Evolutionary conservation across 1,140 invertebrate genomes (phyloP), one percentile per base, ranked within the genome.

Genomic region (Tyrophagus putrescentiae): DNA sequence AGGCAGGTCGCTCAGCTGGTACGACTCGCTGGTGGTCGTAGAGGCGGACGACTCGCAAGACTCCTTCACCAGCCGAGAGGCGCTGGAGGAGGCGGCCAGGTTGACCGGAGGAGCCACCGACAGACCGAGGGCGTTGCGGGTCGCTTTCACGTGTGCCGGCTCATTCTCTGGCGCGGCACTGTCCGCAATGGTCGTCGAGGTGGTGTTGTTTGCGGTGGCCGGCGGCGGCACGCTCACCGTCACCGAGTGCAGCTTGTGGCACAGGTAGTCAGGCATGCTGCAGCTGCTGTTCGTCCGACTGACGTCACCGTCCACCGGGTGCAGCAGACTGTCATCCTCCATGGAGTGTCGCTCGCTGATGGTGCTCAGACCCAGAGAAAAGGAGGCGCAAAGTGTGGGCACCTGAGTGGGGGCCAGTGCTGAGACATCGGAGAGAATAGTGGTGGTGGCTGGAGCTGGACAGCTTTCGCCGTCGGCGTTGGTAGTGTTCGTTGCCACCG

Each of bases 181-280:
- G n/a, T 13, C 52, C 25, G 28, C 39, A 18, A 18, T 54, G 25
- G 13, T 31, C 52, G 11, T 28, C 28, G 9, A n/a, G n/a, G 52
- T 13, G 45, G 7, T 21, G 45, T 6, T 7, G 45, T 6, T 7
- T 21, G 45, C 31, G 45, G 45, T 48, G 45, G 45, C n/a, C n/a
- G n/a, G n/a, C n/a, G n/a, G n/a, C n/a, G n/a, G 18, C 7, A 48
- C 45, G 21, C 31, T 48, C 21, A 48, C 45, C 7, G 45, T 48
- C 9, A 48, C 45, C 21, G 52, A 31, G 39, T 54, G 52, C 13
- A 54, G 25, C 28, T 54, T 54, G 27, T 54, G 52, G 25, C 52
- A 27, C 25, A 54, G 31, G 39, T 54, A 54, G 27, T 54, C 52
- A 11, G 52, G 52, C 25, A 54, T 54, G 27, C 52, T 54, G 27